Evolutionary conservation across 2,888 invertebrate genomes (phyloP).

Genomic region (Cephus pulcher): DNA sequence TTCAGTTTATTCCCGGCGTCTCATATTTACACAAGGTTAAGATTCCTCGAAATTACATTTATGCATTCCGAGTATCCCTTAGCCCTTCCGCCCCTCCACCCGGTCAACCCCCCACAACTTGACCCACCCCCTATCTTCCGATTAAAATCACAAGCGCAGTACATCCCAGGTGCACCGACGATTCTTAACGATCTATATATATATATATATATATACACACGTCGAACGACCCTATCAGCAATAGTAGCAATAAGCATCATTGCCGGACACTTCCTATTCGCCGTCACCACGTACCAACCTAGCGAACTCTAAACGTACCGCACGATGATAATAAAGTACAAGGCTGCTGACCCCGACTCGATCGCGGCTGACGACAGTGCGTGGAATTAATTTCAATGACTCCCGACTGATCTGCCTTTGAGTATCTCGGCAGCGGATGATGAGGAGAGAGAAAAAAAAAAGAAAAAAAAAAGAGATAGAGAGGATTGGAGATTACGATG

Average conservation of each 20-base stretch:
- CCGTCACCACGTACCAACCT: neutral
- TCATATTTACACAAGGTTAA: neutral
- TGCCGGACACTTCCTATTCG: neutral
- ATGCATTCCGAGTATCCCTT: neutral
- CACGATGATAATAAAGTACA: constrained; percentile 43
- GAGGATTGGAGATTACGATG: too few species aligned
- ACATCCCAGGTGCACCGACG: too few species aligned
- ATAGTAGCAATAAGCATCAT: neutral
- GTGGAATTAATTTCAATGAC: constrained; percentile 22
- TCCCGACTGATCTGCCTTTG: neutral
- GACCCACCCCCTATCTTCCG: too few species aligned
- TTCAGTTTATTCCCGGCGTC: neutral
- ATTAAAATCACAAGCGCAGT: too few species aligned
- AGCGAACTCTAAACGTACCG: neutral
- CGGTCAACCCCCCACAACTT: too few species aligned
- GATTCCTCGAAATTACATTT: neutral
- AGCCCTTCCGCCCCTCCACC: too few species aligned
- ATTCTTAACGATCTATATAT: neutral
- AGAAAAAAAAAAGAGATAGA: too few species aligned
- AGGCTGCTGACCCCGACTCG: constrained; percentile 42
- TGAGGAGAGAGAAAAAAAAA: too few species aligned
- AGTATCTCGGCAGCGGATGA: neutral
- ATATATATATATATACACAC: neutral
- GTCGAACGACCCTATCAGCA: too few species aligned
- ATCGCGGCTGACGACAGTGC: constrained; percentile 25